Evolutionary conservation across 2,797 vertebrate species (phyloP), one percentile per base, ranked within the genome.

Genomic region (Sebastiscus albofasciatus): DNA sequence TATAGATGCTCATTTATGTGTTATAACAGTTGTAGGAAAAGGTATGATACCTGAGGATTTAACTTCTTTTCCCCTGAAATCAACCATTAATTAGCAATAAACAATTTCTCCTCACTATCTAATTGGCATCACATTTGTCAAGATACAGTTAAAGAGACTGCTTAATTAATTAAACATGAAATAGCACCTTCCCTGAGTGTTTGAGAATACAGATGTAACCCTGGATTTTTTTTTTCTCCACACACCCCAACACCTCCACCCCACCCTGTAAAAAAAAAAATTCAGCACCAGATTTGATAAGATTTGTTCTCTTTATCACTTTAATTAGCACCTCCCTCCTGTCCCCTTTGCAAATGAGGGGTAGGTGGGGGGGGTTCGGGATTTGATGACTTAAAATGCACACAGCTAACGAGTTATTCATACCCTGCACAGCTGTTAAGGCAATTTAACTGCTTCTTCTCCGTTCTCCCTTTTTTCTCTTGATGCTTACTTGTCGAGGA

Each of bases 151-250:
- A 94, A 95, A 95, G 94, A 92, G 90, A 95, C 92, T 69, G 89
- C 89, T 93, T 95, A 95, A 96, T 96, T 95, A 96, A 96, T 96
- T 96, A 95, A 95, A 96, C 94, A 94, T 95, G 94, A 95, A 96
- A 94, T 95, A 92, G 87, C 95, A 95, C 94, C 94, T 96, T 95
- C 84, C 67, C 78, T 1, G 89, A 93, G 94, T 95, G 95, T 95
- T 93, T 89, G 91, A 93, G 95, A 94, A 95, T 95, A 94, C 93
- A 95, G 94, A 96, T 95, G 94, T 93, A 93, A 92, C 87, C 82
- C 86, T 90, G 88, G 67, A 73, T 90, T 90, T 89, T 77, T 31
- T 90, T 79, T 56, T 29, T 13, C 77, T 67, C 70, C 61, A 61
- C 69, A 72, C 70, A 33, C 79, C 81, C 87, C 81, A 34, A 85